phyloP scores from a whole-genome alignment of 2,888 invertebrate species.

The Mechanitis mazaeus region DNA sequence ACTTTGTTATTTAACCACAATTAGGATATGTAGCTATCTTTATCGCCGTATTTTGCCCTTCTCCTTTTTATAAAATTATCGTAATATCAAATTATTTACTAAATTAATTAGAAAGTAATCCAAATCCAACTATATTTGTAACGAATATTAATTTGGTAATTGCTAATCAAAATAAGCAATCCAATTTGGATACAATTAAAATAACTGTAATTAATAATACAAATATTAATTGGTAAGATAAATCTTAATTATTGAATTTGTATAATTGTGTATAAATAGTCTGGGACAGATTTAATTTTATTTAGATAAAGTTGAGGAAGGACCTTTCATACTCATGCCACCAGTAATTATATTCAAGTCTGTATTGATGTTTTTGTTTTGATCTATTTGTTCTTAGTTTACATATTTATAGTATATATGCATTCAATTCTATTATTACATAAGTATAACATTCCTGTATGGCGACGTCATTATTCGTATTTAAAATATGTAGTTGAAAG shows the following conservation, averaged over 20 bases:
- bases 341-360: not conserved
- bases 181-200: not conserved
- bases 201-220: not conserved
- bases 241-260: not conserved
- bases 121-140: not conserved
- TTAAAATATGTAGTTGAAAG: no score
- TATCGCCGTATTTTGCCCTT: no score
- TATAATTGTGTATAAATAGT: slow-evolving; percentile 3
- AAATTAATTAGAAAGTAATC: no score
- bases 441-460: no score
- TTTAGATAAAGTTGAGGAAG: not conserved
- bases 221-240: not conserved
- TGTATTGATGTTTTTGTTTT: no score
- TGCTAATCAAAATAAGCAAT: not conserved
- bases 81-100: no score
- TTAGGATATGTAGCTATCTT: no score
- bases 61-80: no score
- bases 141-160: not conserved
- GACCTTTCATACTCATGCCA: not conserved
- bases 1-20: not conserved
- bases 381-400: no score
- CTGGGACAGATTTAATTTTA: not conserved
- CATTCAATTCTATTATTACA: no score
- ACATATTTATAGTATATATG: no score
- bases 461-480: no score